Evolutionary conservation across 2,888 invertebrate genomes (phyloP).

Genomic region (Hemithea aestivaria): DNA sequence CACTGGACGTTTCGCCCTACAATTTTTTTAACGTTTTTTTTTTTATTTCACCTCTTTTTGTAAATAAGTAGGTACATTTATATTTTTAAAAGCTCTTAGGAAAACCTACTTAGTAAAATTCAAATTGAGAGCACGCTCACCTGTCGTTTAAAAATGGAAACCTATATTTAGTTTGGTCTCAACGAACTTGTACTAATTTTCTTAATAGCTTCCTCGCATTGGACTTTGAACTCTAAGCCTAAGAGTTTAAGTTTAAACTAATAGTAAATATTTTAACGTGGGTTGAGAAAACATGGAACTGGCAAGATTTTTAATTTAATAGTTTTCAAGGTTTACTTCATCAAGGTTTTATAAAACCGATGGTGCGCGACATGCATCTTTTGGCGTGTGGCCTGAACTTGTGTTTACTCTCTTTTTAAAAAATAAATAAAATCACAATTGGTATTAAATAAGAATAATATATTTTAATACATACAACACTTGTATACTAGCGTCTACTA

Average conservation of each 20-base stretch:
- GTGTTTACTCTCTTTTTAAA: too few species aligned
- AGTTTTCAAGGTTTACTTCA: slow-evolving; percentile 5
- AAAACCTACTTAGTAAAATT: too few species aligned
- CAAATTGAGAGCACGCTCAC: slow-evolving; percentile 2
- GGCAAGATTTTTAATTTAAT: slow-evolving; percentile 8
- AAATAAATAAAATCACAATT: slow-evolving; percentile 26
- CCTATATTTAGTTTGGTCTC: slow-evolving; percentile 8
- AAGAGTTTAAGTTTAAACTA: neutral
- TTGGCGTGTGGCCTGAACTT: too few species aligned
- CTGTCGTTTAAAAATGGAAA: slow-evolving; percentile 15
- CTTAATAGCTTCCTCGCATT: too few species aligned
- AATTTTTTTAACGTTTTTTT: too few species aligned
- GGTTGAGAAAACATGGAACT: slow-evolving; percentile 5
- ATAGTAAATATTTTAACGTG: slow-evolving; percentile 4
- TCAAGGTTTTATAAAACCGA: too few species aligned
- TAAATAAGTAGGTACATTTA: too few species aligned
- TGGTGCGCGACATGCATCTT: too few species aligned
- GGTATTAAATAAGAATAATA: slow-evolving; percentile 61
- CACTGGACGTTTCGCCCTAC: too few species aligned
- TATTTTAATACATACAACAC: slow-evolving; percentile 65
- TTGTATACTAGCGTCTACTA: slow-evolving; percentile 45
- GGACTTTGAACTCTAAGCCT: neutral
- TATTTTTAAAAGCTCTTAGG: too few species aligned
- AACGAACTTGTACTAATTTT: slow-evolving; percentile 11
- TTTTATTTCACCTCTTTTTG: too few species aligned